phyloP scores from a whole-genome alignment of 2,113 vertebrate species.

The Chloroceryle aenea region DNA sequence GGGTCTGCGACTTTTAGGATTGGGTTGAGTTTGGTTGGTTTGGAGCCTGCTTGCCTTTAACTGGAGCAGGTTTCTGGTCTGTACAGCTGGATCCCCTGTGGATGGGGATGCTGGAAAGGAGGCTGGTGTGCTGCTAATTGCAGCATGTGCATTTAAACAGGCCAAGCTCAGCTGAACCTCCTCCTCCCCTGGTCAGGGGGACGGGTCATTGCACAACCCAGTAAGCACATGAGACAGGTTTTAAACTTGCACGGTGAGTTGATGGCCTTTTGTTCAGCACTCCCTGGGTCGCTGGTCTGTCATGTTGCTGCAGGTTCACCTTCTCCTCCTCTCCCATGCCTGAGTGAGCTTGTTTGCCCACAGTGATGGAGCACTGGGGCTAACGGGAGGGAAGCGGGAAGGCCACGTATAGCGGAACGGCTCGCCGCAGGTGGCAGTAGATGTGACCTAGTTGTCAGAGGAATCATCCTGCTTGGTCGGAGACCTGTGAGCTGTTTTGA shows the following conservation, averaged over 20 bases:
- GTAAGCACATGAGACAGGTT: fast-evolving
- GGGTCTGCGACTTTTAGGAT: background rate
- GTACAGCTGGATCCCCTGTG: background rate
- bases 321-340: background rate
- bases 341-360: fast-evolving
- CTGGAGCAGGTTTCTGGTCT: background rate
- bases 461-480: background rate
- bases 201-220: background rate
- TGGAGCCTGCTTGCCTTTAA: background rate
- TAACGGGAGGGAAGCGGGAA: background rate
- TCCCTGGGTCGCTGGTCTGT: fast-evolving
- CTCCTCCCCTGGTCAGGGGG: fast-evolving
- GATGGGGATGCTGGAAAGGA: background rate
- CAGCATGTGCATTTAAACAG: background rate
- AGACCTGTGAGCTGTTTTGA: background rate
- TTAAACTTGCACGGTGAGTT: background rate
- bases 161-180: background rate
- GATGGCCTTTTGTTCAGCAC: background rate
- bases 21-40: background rate
- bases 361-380: background rate
- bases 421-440: constrained; percentile 11
- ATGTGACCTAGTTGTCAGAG: constrained; percentile 66
- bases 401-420: background rate
- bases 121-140: background rate
- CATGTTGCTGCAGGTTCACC: fast-evolving